phyloP scores from a whole-genome alignment of 2,888 invertebrate genomes.

The Scaptomyza flava region DNA sequence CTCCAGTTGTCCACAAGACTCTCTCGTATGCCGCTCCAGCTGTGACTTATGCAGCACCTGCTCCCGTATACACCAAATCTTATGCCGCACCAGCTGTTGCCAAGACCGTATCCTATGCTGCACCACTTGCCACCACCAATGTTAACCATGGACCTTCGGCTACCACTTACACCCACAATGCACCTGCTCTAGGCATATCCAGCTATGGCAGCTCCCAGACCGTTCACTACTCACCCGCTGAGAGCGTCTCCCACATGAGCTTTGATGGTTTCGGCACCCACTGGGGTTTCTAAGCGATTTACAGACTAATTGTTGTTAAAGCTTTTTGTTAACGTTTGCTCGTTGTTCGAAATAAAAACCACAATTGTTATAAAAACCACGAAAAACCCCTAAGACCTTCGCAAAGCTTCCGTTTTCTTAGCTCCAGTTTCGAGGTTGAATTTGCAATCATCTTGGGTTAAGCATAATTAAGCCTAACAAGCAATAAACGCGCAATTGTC shows the following conservation, averaged over 20 bases:
- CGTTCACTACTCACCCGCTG: conserved; percentile 86
- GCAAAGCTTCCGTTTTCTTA: conserved; percentile 37
- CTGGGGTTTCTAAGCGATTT: conserved; percentile 87
- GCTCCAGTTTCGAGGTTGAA: conserved; percentile 31
- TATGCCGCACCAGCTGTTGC: conserved; percentile 62
- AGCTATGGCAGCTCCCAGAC: conserved; percentile 82
- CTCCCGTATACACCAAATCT: conserved; percentile 33
- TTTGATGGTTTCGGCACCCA: conserved; percentile 88
- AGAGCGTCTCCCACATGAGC: conserved; percentile 87
- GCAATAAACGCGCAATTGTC: conserved; percentile 57
- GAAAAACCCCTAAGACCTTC: conserved; percentile 39
- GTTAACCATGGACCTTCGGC: conserved; percentile 73
- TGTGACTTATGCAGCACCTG: conserved; percentile 66
- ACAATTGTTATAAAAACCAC: conserved; percentile 39
- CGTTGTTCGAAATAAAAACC: conserved; percentile 38
- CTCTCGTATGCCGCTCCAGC: conserved; percentile 45
- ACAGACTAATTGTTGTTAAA: conserved; percentile 38
- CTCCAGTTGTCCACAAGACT: conserved; percentile 35
- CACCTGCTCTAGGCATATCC: conserved; percentile 81
- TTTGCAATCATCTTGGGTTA: conserved; percentile 27
- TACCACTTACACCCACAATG: conserved; percentile 81
- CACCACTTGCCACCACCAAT: conserved; percentile 65
- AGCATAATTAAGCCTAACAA: conserved; percentile 51
- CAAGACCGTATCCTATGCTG: conserved; percentile 36
- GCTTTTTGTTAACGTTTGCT: conserved; percentile 28